Base-by-base conservation (phyloP, 2,888 invertebrate genomes). In the Conomelus anceps region DNA sequence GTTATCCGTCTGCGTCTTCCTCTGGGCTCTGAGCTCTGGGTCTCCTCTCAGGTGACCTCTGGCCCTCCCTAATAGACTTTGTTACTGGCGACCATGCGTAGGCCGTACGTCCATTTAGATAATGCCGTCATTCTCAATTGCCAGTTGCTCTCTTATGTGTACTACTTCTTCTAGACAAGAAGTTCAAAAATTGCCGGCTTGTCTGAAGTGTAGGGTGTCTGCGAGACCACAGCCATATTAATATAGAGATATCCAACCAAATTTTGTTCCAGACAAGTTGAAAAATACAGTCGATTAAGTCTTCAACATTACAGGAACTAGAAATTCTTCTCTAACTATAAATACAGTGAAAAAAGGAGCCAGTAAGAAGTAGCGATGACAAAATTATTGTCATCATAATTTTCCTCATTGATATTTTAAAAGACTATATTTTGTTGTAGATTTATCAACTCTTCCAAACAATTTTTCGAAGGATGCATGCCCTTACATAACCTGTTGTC, bases 41-140 rank as follows among this genome's bases (percentile, higher is more conserved):
- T 63, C n/a, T 63, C 63, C 63, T 63, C 26, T 23, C 86, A 86
- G 86, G 86, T 86, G 86, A 86, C 22, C 86, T 86, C 29, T 86
- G 86, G 22, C 24, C 86, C 22, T 22, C 23, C 1, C 26, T 86
- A 86, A 86, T 86, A 24, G 24, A 24, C 86, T 24, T 86, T 22
- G 29, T 86, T 86, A 24, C 86, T 26, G 86, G 22, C 22, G 22
- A 22, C 23, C 86, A 11, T 86, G 86, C 86, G 86, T 86, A 86
- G 86, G 86, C 24, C 23, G 86, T 24, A 22, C 11, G 22, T 24
- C 23, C 26, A 86, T 86, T 26, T 86, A 86, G 29, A 26, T 24
- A 11, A 86, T 86, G 86, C 22, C 86, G 86, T 86, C 86, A 86
- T 86, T 22, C 22, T 86, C 86, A 86, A 86, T 86, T 86, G 86